Evolutionary conservation across 35 echinoderm and acorn worm genomes (phyloP), one percentile per base, ranked within the genome.

Genomic region (Anneissia japonica): DNA sequence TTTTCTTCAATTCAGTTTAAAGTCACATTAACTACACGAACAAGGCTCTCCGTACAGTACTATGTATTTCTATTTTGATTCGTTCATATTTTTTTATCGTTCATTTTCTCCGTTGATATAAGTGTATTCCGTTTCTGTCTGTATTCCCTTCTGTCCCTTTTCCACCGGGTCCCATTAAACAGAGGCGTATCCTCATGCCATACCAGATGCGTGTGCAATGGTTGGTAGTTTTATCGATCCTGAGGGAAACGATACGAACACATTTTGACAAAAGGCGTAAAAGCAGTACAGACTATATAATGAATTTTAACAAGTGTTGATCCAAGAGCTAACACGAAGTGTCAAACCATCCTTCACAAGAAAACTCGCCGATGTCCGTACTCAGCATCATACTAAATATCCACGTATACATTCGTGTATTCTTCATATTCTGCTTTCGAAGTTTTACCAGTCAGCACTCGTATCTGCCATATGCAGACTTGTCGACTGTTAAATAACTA

Each of bases 241-340:
- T 9, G 1, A 1, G 51, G 51, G 51, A 64, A 9, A 23, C 5
- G 51, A 64, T 64, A 16, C 51, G 51, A 64, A 64, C 51, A 64
- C 51, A 64, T 64, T 64, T 9, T 26, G 51, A 64, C 51, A 64
- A 64, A 64, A 64, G 51, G 51, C 51, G 51, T 64, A 64, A 64
- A 64, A 64, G 51, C 51, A 64, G 51, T 64, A 64, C 51, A 64
- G 51, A 64, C 51, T 64, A 64, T 64, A 64, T 64, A 64, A 64
- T 64, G 51, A 64, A 64, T 64, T 64, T 64, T 64, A 64, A 64
- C 51, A 64, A 64, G 51, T 64, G 51, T 64, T 64, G 51, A 64
- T 64, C 51, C 51, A 64, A 9, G 51, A 64, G 19, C 51, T 64
- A 64, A 43, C 21, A 23, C 7, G 51, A 64, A 12, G 51, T 64